phyloP scores from a whole-genome alignment of 2,888 invertebrate species.

The Scaptomyza parva region DNA sequence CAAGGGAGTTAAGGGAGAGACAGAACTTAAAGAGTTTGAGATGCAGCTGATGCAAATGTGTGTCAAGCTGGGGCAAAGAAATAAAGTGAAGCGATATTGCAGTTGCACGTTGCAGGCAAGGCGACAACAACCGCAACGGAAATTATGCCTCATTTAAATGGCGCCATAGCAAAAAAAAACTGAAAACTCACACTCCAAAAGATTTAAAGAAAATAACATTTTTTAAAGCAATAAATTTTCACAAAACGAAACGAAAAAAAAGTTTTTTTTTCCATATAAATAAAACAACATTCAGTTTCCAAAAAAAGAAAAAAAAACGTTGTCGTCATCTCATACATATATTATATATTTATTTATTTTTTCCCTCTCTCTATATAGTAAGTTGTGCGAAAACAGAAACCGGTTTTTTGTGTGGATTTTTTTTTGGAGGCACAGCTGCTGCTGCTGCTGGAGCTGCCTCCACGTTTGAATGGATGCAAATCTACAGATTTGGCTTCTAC shows the following conservation, averaged over 20 bases:
- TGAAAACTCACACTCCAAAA: constrained; percentile 42
- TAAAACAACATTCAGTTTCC: constrained; percentile 32
- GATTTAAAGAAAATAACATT: constrained; percentile 15
- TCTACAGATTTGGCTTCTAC: constrained; percentile 58
- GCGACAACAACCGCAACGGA: constrained; percentile 54
- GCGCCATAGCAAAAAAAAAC: constrained; percentile 33
- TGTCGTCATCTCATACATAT: constrained; percentile 42
- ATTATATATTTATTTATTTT: constrained; percentile 19
- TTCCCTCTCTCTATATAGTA: constrained; percentile 29
- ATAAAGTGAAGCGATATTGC: background rate
- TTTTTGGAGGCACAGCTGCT: constrained; percentile 39
- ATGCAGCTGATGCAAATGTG: constrained; percentile 33
- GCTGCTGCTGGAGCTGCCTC: constrained; percentile 22
- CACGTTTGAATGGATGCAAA: constrained; percentile 63
- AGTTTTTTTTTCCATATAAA: too few relatives aligned
- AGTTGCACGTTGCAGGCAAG: constrained; percentile 28
- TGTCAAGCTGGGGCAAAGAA: constrained; percentile 47
- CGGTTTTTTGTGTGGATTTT: constrained; percentile 55
- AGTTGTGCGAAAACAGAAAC: constrained; percentile 45
- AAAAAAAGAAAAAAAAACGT: too few relatives aligned
- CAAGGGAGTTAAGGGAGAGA: background rate
- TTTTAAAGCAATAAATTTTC: constrained; percentile 21
- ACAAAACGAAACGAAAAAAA: constrained; percentile 19
- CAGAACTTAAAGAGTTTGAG: constrained; percentile 12
- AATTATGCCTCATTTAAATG: constrained; percentile 58